Percentiles rank a stretch among this genome's conserved stretches.
These are phyloP conservation scores for Ormyrus rosae DNA, from an alignment of 2,888 invertebrate species.

Conservation along the genomic window DNA sequence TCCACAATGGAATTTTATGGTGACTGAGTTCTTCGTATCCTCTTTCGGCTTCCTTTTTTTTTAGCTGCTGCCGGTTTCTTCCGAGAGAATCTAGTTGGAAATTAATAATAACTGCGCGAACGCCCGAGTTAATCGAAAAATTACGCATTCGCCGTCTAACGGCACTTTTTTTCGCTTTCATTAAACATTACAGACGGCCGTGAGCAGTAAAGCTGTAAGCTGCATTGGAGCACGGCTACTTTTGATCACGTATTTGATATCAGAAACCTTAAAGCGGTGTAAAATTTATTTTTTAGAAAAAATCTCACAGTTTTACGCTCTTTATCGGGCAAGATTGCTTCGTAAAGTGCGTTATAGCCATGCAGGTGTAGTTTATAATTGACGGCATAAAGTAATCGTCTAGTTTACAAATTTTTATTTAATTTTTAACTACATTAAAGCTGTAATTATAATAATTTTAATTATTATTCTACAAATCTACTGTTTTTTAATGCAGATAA, in stretches of 20 bases:
- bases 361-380: too few relatives aligned
- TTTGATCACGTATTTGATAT: constrained; percentile 14
- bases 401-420: too few relatives aligned
- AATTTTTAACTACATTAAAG: too few relatives aligned
- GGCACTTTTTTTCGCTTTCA: constrained; percentile 24
- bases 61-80: constrained; percentile 2
- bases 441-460: too few relatives aligned
- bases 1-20: constrained; percentile 56
- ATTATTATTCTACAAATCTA: too few relatives aligned
- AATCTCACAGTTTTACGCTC: too few relatives aligned
- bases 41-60: not conserved
- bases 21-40: constrained; percentile 42
- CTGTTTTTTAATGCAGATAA: too few relatives aligned
- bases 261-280: not conserved
- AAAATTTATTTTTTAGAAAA: too few relatives aligned
- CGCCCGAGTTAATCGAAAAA: constrained; percentile 44
- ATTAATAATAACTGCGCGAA: constrained; percentile 50
- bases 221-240: not conserved
- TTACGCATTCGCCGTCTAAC: constrained; percentile 28
- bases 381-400: too few relatives aligned
- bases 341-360: too few relatives aligned
- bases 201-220: not conserved
- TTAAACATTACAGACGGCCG: constrained; percentile 29
- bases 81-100: constrained; percentile 29
- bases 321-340: too few relatives aligned